phyloP scores from a whole-genome alignment of 2,888 invertebrate species.

The Strigamia transsilvanica region DNA sequence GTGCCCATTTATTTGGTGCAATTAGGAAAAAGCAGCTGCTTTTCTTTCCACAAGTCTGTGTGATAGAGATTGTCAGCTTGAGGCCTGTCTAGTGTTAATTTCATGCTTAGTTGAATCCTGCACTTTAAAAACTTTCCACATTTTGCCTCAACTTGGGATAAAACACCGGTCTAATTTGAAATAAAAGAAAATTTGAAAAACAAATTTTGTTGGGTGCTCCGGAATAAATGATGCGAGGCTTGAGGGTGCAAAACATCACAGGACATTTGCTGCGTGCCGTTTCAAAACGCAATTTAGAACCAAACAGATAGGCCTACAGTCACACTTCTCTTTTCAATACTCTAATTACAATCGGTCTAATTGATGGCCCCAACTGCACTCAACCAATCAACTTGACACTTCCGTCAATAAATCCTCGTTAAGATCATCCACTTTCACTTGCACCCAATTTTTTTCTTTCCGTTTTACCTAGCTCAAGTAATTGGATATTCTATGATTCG shows the following conservation, averaged over 20 bases:
- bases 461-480: neutral
- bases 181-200: conserved; percentile 20
- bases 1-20: conserved; percentile 20
- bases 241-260: neutral
- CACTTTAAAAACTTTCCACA: conserved; percentile 3
- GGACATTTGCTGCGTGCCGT: neutral
- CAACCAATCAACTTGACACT: neutral
- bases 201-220: conserved; percentile 1
- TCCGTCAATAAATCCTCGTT: neutral
- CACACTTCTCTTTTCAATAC: neutral
- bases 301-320: neutral
- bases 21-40: conserved; percentile 20
- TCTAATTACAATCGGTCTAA: conserved; percentile 4
- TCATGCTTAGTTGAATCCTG: conserved; percentile 3
- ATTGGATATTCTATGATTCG: neutral
- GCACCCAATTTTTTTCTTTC: neutral
- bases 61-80: conserved; percentile 14
- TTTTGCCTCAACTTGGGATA: neutral
- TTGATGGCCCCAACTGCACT: neutral
- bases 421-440: neutral
- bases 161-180: neutral
- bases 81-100: conserved; percentile 20
- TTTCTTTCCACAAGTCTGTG: conserved; percentile 4
- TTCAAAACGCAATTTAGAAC: neutral
- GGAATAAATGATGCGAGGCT: conserved; percentile 15